Evolutionary conservation across 2,113 vertebrate genomes (phyloP).

Genomic region (Oryzias javanicus): DNA sequence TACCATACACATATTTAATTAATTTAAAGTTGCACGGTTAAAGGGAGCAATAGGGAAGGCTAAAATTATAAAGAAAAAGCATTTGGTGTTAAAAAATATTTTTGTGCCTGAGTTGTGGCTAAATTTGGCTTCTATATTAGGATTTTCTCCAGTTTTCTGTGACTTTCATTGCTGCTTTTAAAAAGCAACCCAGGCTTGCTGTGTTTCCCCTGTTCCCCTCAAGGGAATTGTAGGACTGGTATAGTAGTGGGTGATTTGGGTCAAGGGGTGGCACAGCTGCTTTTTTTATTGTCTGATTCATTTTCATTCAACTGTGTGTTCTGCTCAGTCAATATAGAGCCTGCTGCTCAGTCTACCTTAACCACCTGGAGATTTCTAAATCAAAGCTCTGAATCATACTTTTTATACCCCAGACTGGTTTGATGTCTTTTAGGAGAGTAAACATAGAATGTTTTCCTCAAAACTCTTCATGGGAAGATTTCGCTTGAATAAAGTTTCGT

Average conservation of each 20-base stretch:
- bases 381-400: constrained; percentile 39
- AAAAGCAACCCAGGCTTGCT: not conserved
- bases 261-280: constrained; percentile 9
- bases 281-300: constrained; percentile 23
- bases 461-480: not conserved
- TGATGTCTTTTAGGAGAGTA: not conserved
- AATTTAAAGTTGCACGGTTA: no score
- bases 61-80: no score
- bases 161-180: constrained; percentile 4
- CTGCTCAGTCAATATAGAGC: constrained; percentile 12
- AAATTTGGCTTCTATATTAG: no score
- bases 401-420: constrained; percentile 20
- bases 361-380: constrained; percentile 31
- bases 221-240: not conserved
- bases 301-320: constrained; percentile 21
- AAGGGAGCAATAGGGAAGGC: no score
- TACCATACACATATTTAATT: no score
- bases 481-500: no score
- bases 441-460: constrained; percentile 4
- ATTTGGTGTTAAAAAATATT: not conserved
- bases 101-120: no score
- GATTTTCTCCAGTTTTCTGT: not conserved
- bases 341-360: constrained; percentile 16
- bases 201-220: not conserved
- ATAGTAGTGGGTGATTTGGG: constrained; percentile 4